phyloP scores from a whole-genome alignment of 2,888 invertebrate genomes.

The Lobophora halterata region DNA sequence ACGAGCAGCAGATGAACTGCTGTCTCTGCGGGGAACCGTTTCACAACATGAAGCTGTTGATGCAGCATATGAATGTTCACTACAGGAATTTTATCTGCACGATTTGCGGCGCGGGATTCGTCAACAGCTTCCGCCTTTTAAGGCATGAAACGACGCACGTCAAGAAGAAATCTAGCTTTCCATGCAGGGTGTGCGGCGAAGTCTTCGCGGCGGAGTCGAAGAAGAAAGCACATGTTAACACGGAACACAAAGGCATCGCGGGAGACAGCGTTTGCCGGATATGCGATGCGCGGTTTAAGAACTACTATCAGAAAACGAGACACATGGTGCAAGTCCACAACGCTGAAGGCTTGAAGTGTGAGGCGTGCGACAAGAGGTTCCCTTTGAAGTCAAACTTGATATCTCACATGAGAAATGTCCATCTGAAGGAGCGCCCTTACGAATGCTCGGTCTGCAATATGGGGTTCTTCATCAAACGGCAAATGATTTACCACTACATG shows the following conservation, averaged over 20 bases:
- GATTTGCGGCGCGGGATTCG: conserved; percentile 69
- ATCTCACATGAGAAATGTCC: conserved; percentile 66
- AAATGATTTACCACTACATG: conserved; percentile 48
- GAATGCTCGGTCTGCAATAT: conserved; percentile 71
- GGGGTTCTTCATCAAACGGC: conserved; percentile 67
- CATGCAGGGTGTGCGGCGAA: conserved; percentile 62
- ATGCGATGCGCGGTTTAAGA: conserved; percentile 69
- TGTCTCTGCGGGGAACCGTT: conserved; percentile 62
- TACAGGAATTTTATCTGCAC: conserved; percentile 72
- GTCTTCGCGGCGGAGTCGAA: conserved; percentile 66
- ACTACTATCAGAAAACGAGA: conserved; percentile 69
- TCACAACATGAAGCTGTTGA: conserved; percentile 68
- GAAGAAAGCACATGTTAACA: conserved; percentile 67
- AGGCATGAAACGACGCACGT: conserved; percentile 66
- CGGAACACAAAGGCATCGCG: conserved; percentile 67
- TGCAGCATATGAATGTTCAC: conserved; percentile 73
- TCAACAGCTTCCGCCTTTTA: conserved; percentile 59
- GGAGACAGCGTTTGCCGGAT: conserved; percentile 72
- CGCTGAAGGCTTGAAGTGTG: conserved; percentile 66
- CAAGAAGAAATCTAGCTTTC: conserved; percentile 64
- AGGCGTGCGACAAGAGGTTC: conserved; percentile 71
- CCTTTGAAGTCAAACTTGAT: conserved; percentile 63
- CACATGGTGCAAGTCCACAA: conserved; percentile 73
- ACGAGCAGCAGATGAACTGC: conserved; percentile 62
- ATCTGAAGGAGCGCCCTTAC: conserved; percentile 66